phyloP scores from a whole-genome alignment of 2,113 vertebrate genomes.

The Rhinogobius similis region DNA sequence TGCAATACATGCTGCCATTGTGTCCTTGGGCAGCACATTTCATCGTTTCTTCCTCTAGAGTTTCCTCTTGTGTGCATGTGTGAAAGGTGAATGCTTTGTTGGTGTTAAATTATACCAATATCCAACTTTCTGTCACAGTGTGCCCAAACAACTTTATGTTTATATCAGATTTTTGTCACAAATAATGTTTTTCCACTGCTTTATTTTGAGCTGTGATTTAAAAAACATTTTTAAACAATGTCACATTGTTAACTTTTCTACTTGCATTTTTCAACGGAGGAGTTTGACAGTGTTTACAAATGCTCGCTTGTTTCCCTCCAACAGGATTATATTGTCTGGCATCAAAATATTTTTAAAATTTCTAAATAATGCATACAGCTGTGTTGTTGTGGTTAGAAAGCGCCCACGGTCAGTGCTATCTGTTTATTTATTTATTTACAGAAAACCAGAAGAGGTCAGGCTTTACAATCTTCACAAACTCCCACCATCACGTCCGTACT shows the following conservation, averaged over 20 bases:
- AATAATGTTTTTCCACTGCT: too few species aligned
- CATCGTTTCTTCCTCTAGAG: too few species aligned
- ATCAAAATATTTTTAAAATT: background rate
- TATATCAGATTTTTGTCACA: background rate
- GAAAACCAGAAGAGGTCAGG: too few species aligned
- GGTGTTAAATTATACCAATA: background rate
- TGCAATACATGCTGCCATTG: too few species aligned
- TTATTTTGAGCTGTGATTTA: background rate
- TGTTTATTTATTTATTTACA: too few species aligned
- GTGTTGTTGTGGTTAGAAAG: constrained; percentile 14
- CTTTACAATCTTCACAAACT: too few species aligned
- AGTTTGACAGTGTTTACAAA: background rate
- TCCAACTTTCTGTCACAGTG: background rate
- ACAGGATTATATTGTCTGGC: background rate
- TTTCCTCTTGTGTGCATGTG: too few species aligned
- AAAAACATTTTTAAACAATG: background rate
- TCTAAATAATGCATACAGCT: constrained; percentile 33
- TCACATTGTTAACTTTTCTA: background rate
- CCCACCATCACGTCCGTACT: too few species aligned
- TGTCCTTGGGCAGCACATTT: too few species aligned
- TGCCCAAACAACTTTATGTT: background rate
- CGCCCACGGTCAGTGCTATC: background rate
- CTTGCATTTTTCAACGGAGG: background rate
- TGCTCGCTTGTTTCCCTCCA: background rate
- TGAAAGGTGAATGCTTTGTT: background rate